These are phyloP conservation scores for Paratilapia polleni DNA, from an alignment of 2,113 vertebrate species.

Conservation along the genomic window DNA sequence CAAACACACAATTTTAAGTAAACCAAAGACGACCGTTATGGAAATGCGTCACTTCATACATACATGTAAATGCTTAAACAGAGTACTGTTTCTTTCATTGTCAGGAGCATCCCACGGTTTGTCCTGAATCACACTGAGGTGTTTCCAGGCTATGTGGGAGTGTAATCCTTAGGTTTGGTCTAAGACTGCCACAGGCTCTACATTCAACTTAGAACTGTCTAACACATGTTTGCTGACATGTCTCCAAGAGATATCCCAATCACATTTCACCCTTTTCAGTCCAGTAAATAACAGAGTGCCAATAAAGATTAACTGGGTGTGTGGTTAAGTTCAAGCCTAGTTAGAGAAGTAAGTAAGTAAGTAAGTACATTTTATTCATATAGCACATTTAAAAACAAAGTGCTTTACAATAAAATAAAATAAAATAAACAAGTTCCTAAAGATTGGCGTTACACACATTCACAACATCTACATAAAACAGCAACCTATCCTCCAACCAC, in stretches of 20 bases:
- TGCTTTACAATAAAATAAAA: no score
- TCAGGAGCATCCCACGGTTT: not conserved
- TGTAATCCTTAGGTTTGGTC: not conserved
- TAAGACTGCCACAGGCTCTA: not conserved
- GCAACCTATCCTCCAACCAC: no score
- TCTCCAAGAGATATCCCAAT: not conserved
- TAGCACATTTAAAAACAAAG: no score
- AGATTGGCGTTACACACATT: no score
- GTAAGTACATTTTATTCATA: no score
- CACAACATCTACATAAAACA: no score
- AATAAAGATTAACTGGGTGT: not conserved
- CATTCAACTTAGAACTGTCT: not conserved
- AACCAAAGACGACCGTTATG: not conserved
- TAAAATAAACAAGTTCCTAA: no score
- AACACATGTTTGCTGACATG: not conserved
- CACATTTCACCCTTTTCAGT: not conserved
- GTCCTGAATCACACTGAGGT: not conserved
- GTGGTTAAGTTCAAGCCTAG: not conserved
- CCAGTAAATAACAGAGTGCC: not conserved
- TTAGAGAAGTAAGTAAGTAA: no score
- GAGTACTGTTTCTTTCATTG: not conserved
- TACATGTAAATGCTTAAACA: not conserved
- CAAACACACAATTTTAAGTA: not conserved
- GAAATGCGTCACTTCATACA: conserved; percentile 7
- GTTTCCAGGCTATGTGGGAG: not conserved